These are phyloP conservation scores for Halesus radiatus DNA, from an alignment of 1,140 invertebrate genomes.

Conservation along the genomic window DNA sequence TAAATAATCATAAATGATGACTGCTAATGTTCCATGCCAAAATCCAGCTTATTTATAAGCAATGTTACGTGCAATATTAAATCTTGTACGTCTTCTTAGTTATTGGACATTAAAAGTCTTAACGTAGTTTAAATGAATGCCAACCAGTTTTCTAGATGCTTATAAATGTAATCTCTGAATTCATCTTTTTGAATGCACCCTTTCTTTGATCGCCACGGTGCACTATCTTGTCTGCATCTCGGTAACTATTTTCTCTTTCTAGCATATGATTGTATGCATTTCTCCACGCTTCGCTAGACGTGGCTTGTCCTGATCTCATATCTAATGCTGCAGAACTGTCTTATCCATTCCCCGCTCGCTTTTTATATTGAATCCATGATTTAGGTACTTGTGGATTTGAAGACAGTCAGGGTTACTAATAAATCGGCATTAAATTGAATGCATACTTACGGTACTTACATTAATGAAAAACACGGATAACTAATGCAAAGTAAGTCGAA, in stretches of 20 bases:
- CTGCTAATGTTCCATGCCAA: too few relatives aligned
- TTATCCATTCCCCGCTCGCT: conserved; percentile 20
- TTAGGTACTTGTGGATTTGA: not conserved
- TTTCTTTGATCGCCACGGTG: conserved; percentile 11
- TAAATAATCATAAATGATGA: too few relatives aligned
- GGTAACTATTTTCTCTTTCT: conserved; percentile 29
- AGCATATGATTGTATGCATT: conserved; percentile 20
- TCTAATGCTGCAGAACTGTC: conserved; percentile 7
- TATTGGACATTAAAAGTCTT: not conserved
- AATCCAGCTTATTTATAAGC: too few relatives aligned
- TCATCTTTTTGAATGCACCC: conserved; percentile 14
- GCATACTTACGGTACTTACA: too few relatives aligned
- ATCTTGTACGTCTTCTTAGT: too few relatives aligned
- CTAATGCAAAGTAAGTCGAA: too few relatives aligned
- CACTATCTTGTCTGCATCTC: conserved; percentile 12
- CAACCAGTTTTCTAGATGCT: conserved; percentile 1
- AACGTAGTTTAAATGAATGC: not conserved
- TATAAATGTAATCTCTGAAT: conserved; percentile 4
- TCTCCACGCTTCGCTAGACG: conserved; percentile 27
- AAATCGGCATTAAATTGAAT: not conserved
- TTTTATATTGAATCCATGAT: too few relatives aligned
- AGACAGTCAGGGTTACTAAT: not conserved
- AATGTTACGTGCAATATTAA: too few relatives aligned
- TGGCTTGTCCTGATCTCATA: conserved; percentile 26
- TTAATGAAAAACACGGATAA: too few relatives aligned